These are phyloP conservation scores for Caenorhabditis brenneri DNA, from an alignment of 1,140 invertebrate species.

Conservation along the genomic window DNA sequence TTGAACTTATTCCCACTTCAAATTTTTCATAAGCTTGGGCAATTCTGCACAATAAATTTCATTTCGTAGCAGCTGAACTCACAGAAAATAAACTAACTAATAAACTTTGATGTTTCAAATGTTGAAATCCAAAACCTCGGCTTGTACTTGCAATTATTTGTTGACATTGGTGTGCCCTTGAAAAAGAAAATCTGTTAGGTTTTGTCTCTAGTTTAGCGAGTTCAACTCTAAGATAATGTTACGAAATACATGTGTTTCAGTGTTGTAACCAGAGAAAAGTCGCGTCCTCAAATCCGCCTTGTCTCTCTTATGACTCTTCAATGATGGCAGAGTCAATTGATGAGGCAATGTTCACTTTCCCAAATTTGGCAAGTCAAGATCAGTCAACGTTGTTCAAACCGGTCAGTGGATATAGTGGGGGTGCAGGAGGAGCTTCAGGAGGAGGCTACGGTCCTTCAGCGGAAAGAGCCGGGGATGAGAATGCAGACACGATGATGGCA, in stretches of 20 bases:
- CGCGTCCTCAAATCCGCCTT: neutral
- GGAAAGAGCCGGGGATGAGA: neutral
- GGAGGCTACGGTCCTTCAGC: neutral
- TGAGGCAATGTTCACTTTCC: constrained; percentile 46
- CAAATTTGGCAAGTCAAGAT: constrained; percentile 26
- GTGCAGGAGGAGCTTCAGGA: neutral
- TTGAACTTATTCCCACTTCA: neutral
- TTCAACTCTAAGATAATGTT: neutral
- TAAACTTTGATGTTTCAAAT: neutral
- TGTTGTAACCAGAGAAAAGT: constrained; percentile 3
- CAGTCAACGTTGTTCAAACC: neutral
- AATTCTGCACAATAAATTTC: too few relatives aligned
- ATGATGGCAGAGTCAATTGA: constrained; percentile 37
- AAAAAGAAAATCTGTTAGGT: neutral
- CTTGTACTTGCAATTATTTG: neutral
- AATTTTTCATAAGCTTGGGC: neutral
- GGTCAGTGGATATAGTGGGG: neutral
- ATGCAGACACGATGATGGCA: neutral
- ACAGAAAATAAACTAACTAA: too few relatives aligned
- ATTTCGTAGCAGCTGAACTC: too few relatives aligned
- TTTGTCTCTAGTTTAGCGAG: neutral
- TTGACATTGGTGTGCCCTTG: neutral
- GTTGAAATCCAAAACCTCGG: neutral
- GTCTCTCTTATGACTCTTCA: constrained; percentile 33
- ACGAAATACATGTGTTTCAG: neutral